A percentile compares a stretch with the other conserved stretches of the same genome.
Evolutionary conservation across 2,888 invertebrate genomes (phyloP).

Genomic region (Xanthia icteritia): DNA sequence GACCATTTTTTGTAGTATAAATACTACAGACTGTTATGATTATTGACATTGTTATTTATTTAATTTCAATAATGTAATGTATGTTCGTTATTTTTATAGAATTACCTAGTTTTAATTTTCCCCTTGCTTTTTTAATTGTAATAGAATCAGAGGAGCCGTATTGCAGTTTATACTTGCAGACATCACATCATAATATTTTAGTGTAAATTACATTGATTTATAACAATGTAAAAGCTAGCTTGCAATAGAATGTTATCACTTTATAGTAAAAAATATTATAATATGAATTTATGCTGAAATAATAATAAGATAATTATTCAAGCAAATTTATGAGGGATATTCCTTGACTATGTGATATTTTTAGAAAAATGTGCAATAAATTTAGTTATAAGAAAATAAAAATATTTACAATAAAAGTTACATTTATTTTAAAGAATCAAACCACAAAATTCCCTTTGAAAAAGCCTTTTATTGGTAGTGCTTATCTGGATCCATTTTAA

Average conservation of each 20-base stretch:
- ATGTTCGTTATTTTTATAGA: slow-evolving; percentile 40
- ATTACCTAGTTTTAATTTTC: slow-evolving; percentile 32
- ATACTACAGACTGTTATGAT: slow-evolving; percentile 22
- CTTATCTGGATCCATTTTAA: slow-evolving; percentile 86
- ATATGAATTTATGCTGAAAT: slow-evolving; percentile 12
- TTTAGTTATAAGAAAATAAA: slow-evolving; percentile 60
- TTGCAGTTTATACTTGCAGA: neutral
- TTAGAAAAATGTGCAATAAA: slow-evolving; percentile 50
- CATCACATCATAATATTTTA: neutral
- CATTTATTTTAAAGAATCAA: slow-evolving; percentile 61
- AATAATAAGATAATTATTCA: slow-evolving; percentile 37
- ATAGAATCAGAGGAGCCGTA: neutral
- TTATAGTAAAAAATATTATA: slow-evolving; percentile 3
- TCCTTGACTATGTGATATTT: slow-evolving; percentile 62
- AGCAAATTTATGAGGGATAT: slow-evolving; percentile 40
- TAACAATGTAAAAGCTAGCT: neutral
- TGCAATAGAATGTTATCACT: slow-evolving; percentile 9
- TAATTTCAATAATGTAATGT: slow-evolving; percentile 25
- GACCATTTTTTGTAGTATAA: slow-evolving; percentile 24
- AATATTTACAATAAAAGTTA: slow-evolving; percentile 58
- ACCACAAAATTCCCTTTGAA: slow-evolving; percentile 82
- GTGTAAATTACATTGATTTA: slow-evolving; percentile 3
- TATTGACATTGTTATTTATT: slow-evolving; percentile 33
- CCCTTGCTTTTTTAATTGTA: slow-evolving; percentile 11
- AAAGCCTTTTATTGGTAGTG: slow-evolving; percentile 89